Evolutionary conservation across 2,888 invertebrate genomes (phyloP).

Genomic region (Sarcophaga variegata): DNA sequence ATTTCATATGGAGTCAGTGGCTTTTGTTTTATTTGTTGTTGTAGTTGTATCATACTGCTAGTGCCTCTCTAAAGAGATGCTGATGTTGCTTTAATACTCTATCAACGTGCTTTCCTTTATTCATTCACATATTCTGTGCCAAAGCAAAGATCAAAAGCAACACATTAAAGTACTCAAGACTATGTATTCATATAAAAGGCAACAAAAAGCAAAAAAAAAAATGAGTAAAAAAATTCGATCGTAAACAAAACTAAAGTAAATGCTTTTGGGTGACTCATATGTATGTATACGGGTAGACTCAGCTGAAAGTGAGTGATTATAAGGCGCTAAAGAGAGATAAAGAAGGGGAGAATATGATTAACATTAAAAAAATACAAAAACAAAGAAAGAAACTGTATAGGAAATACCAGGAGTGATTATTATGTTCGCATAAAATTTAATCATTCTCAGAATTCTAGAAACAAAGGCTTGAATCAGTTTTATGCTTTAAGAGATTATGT

Average conservation of each 20-base stretch:
- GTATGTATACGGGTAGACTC: not conserved
- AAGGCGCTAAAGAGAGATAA: not conserved
- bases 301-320: not conserved
- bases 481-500: no score
- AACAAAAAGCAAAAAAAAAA: not conserved
- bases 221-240: not conserved
- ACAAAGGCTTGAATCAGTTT: not conserved
- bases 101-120: not conserved
- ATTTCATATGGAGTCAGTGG: constrained; percentile 36
- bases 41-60: not conserved
- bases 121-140: not conserved
- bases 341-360: not conserved
- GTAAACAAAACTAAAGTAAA: not conserved
- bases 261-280: not conserved
- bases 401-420: not conserved
- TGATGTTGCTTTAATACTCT: no score
- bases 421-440: not conserved
- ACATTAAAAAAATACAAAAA: not conserved
- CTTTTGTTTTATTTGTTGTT: not conserved
- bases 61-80: no score
- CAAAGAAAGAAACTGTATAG: not conserved
- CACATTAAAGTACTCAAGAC: not conserved
- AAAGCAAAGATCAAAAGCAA: not conserved
- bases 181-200: not conserved
- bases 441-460: not conserved